Base-by-base conservation (phyloP, 1,140 invertebrate species). In the Nomia melanderi region DNA sequence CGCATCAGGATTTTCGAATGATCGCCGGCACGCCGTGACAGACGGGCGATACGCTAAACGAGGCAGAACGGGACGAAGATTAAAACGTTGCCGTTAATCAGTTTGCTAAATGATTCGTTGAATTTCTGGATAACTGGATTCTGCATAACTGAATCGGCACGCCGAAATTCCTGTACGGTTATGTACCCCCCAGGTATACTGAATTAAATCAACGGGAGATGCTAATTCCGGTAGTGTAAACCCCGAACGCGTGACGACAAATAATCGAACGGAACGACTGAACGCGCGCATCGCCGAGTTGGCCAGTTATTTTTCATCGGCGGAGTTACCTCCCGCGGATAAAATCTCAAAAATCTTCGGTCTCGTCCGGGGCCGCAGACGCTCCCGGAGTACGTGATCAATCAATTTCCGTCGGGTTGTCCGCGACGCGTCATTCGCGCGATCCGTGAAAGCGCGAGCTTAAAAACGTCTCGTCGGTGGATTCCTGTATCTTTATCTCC, bases 401-500 rank as follows among this genome's bases (percentile, higher is more conserved):
- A 44, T 44, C 41, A 44, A 20, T 44, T 14, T 17, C 41, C n/a
- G n/a, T n/a, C n/a, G n/a, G n/a, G 41, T 17, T 17, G 41, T 39
- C 36, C n/a, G n/a, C n/a, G n/a, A n/a, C n/a, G n/a, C n/a, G n/a
- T n/a, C n/a, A n/a, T n/a, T n/a, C n/a, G n/a, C n/a, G n/a, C n/a
- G n/a, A n/a, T n/a, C n/a, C n/a, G n/a, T 0, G 44, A 33, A 57
- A 63, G 66, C 54, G 41, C 53, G 57, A 53, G 67, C 69, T 53
- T 62, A 39, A 54, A 36, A 78, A 75, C 33, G 23, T 63, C 66
- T 62, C 53, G 67, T 62, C 29, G 62, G 33, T 56, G 44, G 29
- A 60, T 54, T 72, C 64, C 74, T 60, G 47, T 29, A 69, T 85
- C 79, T 81, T 82, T 82, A 77, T 82, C 71, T 79, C 36, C 31